Percentiles rank a stretch among this genome's conserved stretches.
Conservation (phyloP, 2,888 invertebrate species). For the Willowsia nigromaculata region DNA sequence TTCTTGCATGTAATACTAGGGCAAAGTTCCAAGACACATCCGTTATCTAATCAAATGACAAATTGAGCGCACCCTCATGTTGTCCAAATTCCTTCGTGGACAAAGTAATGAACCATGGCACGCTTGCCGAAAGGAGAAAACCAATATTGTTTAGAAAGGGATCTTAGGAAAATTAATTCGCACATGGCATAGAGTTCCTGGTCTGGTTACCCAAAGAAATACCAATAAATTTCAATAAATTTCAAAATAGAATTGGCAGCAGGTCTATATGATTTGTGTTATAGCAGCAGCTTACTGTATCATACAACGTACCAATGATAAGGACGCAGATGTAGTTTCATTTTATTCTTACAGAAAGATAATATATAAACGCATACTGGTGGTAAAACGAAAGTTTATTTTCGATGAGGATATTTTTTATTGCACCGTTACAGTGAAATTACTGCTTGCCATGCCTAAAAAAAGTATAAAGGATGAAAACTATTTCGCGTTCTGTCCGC, state of each 20-base stretch:
- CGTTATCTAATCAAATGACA: slow-evolving; percentile 44
- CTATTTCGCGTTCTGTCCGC: background rate
- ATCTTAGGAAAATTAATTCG: background rate
- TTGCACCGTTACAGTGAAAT: no score
- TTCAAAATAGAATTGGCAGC: background rate
- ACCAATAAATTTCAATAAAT: background rate
- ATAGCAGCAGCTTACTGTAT: no score
- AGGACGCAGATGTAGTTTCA: no score
- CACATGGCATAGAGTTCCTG: slow-evolving; percentile 2
- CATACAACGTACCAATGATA: no score
- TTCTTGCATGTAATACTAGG: background rate
- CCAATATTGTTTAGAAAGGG: background rate
- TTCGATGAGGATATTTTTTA: no score
- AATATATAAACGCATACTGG: no score
- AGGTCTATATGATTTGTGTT: background rate
- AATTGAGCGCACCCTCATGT: slow-evolving; percentile 26
- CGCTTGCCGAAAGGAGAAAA: background rate
- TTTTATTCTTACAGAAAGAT: no score
- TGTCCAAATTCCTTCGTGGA: background rate
- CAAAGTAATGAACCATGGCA: slow-evolving; percentile 16
- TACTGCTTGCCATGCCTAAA: no score
- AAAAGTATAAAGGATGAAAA: no score
- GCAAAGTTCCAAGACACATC: slow-evolving; percentile 30
- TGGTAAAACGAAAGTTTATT: no score
- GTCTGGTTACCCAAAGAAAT: background rate